A percentile compares a stretch with the other conserved stretches of the same genome.
Evolutionary conservation across 2,888 invertebrate genomes (phyloP).

Genomic region (Himalopsyche kuldschensis): DNA sequence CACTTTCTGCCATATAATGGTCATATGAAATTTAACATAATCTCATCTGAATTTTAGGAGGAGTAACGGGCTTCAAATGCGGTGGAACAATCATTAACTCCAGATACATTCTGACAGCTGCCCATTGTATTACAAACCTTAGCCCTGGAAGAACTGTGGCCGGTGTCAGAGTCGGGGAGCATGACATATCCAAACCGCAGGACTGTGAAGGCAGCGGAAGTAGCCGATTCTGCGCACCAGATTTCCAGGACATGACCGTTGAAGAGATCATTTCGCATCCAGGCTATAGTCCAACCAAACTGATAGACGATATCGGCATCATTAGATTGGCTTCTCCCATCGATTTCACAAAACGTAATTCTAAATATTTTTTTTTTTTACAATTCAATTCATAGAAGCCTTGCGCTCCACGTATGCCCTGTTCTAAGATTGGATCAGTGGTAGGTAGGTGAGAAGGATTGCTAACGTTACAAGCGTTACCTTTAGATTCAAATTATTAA

Average conservation of each 20-base stretch:
- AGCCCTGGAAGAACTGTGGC: constrained; percentile 50
- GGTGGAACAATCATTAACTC: constrained; percentile 60
- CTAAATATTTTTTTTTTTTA: too few species aligned
- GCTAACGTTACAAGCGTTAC: too few species aligned
- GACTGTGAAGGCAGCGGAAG: constrained; percentile 53
- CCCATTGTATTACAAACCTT: constrained; percentile 61
- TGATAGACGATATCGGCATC: constrained; percentile 63
- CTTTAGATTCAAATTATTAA: too few species aligned
- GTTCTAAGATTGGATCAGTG: too few species aligned
- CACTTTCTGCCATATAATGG: too few species aligned
- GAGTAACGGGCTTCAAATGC: constrained; percentile 59
- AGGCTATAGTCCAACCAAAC: constrained; percentile 53
- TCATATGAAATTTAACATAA: neutral
- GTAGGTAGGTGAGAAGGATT: too few species aligned
- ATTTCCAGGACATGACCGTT: constrained; percentile 54
- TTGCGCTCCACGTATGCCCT: too few species aligned
- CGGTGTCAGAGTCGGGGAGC: constrained; percentile 66
- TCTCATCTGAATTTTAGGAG: constrained; percentile 49
- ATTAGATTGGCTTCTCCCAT: constrained; percentile 55
- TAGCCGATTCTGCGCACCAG: constrained; percentile 49
- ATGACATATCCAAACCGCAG: constrained; percentile 52
- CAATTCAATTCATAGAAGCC: too few species aligned
- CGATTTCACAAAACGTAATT: constrained; percentile 54
- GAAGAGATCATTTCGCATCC: constrained; percentile 56
- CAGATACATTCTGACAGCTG: constrained; percentile 61